These are phyloP conservation scores for Troilus luridus DNA, from an alignment of 2,888 invertebrate genomes.

Conservation along the genomic window DNA sequence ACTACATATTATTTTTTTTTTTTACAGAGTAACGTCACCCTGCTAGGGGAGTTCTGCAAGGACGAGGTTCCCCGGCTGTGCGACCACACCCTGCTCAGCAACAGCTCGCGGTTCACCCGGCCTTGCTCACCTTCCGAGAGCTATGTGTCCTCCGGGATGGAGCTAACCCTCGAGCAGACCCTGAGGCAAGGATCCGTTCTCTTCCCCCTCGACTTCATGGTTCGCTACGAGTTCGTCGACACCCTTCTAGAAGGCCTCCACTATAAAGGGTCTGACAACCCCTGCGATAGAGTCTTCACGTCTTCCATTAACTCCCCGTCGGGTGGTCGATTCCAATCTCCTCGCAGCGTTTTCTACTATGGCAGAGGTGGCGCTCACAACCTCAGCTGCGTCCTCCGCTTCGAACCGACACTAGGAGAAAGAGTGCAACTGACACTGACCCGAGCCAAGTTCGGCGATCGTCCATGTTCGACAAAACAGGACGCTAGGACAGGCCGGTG, in stretches of 20 bases:
- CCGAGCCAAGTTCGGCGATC: constrained; percentile 76
- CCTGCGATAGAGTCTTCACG: constrained; percentile 74
- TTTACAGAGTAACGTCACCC: constrained; percentile 70
- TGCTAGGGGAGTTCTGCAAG: constrained; percentile 83
- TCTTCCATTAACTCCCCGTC: constrained; percentile 67
- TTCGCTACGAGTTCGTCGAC: constrained; percentile 88
- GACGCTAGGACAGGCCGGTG: constrained; percentile 78
- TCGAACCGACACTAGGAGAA: constrained; percentile 80
- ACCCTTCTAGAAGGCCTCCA: constrained; percentile 78
- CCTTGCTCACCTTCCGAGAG: constrained; percentile 81
- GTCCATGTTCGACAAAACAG: constrained; percentile 77
- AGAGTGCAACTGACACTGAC: constrained; percentile 79
- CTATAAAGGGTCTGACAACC: constrained; percentile 73
- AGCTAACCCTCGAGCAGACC: constrained; percentile 82
- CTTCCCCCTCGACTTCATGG: constrained; percentile 82
- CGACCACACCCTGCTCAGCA: constrained; percentile 81
- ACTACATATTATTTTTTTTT: neutral
- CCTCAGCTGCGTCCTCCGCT: constrained; percentile 81
- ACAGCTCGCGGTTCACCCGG: constrained; percentile 79
- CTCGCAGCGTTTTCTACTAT: constrained; percentile 85
- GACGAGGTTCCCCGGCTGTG: constrained; percentile 77
- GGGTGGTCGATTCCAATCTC: constrained; percentile 78
- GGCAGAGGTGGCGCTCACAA: constrained; percentile 85
- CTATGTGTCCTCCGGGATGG: constrained; percentile 83
- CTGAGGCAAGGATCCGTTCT: constrained; percentile 84